Evolutionary conservation across 2,888 invertebrate genomes (phyloP).

Genomic region (Meta bourneti): DNA sequence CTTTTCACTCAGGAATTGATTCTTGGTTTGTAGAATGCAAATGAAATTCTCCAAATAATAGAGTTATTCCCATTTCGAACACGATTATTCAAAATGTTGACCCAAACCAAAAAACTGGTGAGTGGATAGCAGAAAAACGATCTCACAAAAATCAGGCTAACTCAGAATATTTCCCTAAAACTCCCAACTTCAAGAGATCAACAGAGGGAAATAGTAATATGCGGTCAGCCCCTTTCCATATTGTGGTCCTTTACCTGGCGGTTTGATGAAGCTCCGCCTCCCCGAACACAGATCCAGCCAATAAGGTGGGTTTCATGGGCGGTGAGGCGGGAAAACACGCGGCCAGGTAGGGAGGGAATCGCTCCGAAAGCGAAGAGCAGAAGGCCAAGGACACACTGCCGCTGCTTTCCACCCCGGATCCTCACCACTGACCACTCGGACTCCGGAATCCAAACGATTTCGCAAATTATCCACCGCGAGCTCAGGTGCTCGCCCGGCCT

Average conservation of each 20-base stretch:
- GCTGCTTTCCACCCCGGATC: not conserved
- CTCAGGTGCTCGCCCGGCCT: not conserved
- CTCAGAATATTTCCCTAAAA: no score
- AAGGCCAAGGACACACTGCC: conserved; percentile 66
- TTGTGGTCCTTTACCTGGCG: conserved; percentile 68
- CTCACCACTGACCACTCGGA: not conserved
- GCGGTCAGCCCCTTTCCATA: conserved; percentile 21
- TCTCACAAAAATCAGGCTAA: no score
- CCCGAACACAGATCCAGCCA: conserved; percentile 35
- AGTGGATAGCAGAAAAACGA: no score
- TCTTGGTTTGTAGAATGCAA: no score
- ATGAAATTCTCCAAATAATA: no score
- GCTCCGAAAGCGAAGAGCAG: conserved; percentile 28
- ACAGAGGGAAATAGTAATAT: not conserved
- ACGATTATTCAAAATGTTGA: no score
- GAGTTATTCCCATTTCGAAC: no score
- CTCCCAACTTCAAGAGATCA: no score
- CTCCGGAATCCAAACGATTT: not conserved
- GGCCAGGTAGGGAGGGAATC: conserved; percentile 66
- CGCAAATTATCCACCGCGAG: not conserved
- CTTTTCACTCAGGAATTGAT: no score
- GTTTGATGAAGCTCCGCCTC: conserved; percentile 53
- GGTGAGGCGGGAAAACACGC: conserved; percentile 58
- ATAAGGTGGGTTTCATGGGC: conserved; percentile 34
- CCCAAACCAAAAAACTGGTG: no score